Evolutionary conservation across 2,888 invertebrate species (phyloP), one percentile per base, ranked within the genome.

Genomic region (Gisinianus flammeolus): DNA sequence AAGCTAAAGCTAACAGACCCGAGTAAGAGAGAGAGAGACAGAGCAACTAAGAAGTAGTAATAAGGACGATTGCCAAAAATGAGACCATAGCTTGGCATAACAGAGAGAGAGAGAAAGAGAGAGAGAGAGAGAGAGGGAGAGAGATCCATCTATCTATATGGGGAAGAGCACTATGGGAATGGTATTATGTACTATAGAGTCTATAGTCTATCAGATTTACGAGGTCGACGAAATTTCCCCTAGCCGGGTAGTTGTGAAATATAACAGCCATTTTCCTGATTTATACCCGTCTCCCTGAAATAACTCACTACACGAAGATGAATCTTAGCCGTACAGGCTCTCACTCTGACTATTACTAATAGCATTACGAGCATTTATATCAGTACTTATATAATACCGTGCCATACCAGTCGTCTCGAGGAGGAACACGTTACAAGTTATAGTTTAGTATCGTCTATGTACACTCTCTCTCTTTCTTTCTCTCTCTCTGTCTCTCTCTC

Each of bases 171-270:
- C 31, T 56, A 30, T n/a, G n/a, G n/a, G n/a, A n/a, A n/a, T n/a
- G n/a, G n/a, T n/a, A n/a, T n/a, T n/a, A n/a, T n/a, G n/a, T 44
- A 16, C 44, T 44, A 19, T 68, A 76, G 19, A 69, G 56, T 58
- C 52, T 75, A 76, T 76, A 76, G 76, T 56, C 76, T 56, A 76
- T 76, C 76, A 77, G 77, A 77, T 77, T 77, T 77, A 77, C 77
- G 77, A 77, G 77, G 71, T 77, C 77, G 76, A 69, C 76, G 76
- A 76, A 76, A 70, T 70, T 77, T 70, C 77, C 66, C 71, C 31
- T 66, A 33, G 58, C 54, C 71, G 69, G 67, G 67, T 30, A 56
- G 30, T 62, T 69, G 71, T 77, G 77, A 77, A 77, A 77, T 77
- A 77, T 77, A 76, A 67, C 68, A 68, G 69, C 76, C 76, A 76